Evolutionary conservation across 2,888 invertebrate genomes (phyloP).

Genomic region (Phengaris arion): DNA sequence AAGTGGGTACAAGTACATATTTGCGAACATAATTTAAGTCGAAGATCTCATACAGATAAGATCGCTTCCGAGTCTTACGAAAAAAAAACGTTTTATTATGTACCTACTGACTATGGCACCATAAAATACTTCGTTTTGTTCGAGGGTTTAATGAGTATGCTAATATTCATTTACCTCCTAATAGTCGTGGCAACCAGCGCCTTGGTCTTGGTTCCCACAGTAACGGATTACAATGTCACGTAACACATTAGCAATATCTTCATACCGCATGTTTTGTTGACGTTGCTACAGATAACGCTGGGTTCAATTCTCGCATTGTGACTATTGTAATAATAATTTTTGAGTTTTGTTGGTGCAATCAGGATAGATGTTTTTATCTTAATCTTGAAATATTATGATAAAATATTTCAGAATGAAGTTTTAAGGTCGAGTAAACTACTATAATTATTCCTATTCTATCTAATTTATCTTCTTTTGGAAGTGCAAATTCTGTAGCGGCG

Average conservation of each 20-base stretch:
- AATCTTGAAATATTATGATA: too few species aligned
- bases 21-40: neutral
- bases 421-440: too few species aligned
- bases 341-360: too few species aligned
- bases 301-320: neutral
- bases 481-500: too few species aligned
- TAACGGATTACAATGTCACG: slow-evolving; percentile 29
- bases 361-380: too few species aligned
- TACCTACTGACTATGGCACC: too few species aligned
- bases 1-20: too few species aligned
- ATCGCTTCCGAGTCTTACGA: neutral
- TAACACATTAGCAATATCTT: slow-evolving; percentile 27
- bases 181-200: slow-evolving; percentile 24
- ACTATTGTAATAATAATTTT: neutral
- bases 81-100: neutral
- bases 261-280: slow-evolving; percentile 18
- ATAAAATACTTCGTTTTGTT: slow-evolving; percentile 11
- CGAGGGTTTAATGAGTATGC: slow-evolving; percentile 7
- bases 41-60: slow-evolving; percentile 2
- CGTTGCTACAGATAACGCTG: neutral
- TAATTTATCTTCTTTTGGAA: too few species aligned
- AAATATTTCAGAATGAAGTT: too few species aligned
- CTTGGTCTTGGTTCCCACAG: slow-evolving; percentile 32
- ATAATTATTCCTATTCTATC: too few species aligned
- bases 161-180: slow-evolving; percentile 11